Conservation (phyloP, 2,113 vertebrate species). For the Hemiprocne comata region DNA sequence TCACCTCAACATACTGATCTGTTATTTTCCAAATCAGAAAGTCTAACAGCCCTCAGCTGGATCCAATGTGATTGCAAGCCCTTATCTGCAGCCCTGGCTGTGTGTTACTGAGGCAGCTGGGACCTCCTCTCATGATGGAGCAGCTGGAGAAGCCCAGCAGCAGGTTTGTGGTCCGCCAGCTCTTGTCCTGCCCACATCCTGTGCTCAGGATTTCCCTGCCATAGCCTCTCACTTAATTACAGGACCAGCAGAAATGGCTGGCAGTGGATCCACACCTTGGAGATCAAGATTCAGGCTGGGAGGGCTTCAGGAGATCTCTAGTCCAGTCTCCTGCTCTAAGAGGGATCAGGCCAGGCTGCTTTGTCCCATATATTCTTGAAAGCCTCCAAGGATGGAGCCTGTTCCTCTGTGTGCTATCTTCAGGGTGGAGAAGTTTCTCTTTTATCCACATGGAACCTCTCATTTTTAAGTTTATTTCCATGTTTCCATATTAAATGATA, state of each 20-base stretch:
- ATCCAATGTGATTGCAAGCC: not conserved
- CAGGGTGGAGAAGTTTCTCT: not conserved
- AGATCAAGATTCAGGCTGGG: not conserved
- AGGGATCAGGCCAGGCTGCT: not conserved
- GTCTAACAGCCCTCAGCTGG: not conserved
- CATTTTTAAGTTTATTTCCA: not conserved
- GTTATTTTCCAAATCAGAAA: not conserved
- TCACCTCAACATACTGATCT: not conserved
- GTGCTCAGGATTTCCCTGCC: not conserved
- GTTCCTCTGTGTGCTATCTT: not conserved
- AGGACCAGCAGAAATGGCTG: not conserved
- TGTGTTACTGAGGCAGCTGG: fast-evolving
- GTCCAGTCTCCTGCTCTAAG: not conserved
- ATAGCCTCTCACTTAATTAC: not conserved
- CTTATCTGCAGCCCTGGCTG: not conserved
- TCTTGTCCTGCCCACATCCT: not conserved
- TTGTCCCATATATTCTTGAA: not conserved
- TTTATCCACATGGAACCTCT: not conserved
- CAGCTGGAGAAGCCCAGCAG: not conserved
- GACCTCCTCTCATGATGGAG: not conserved
- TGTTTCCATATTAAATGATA: not conserved
- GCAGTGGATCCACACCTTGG: not conserved
- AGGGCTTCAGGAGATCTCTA: not conserved
- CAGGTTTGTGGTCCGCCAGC: not conserved
- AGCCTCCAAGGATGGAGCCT: not conserved